Evolutionary conservation across 2,797 vertebrate species (phyloP).

Genomic region (Peromyscus eremicus): DNA sequence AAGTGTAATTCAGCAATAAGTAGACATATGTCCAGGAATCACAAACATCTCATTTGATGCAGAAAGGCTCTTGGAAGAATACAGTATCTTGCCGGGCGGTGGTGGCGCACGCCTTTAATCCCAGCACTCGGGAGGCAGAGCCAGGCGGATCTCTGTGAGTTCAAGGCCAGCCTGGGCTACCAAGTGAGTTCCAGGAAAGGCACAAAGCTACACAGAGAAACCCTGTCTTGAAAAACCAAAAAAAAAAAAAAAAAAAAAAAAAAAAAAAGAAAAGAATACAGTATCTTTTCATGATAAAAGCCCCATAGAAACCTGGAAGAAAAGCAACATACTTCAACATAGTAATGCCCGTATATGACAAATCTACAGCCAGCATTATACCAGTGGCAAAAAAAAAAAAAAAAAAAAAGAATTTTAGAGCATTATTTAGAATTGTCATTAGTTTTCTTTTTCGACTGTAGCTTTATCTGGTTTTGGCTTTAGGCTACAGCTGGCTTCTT

Average conservation of each 20-base stretch:
- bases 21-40: not conserved
- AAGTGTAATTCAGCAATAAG: not conserved
- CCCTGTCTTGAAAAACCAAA: too few relatives aligned
- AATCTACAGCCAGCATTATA: not conserved
- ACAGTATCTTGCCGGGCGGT: too few relatives aligned
- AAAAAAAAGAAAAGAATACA: too few relatives aligned
- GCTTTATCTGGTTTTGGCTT: not conserved
- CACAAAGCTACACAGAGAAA: too few relatives aligned
- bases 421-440: not conserved
- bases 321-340: not conserved
- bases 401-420: too few relatives aligned
- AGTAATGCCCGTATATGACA: not conserved
- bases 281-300: not conserved
- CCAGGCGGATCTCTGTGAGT: too few relatives aligned
- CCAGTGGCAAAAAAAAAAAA: not conserved
- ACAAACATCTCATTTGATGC: not conserved
- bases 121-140: too few relatives aligned
- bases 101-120: too few relatives aligned
- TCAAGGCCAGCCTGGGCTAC: too few relatives aligned
- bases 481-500: not conserved
- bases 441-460: not conserved
- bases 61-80: not conserved
- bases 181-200: too few relatives aligned
- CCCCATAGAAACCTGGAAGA: not conserved
- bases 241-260: too few relatives aligned